Evolutionary conservation across 2,888 invertebrate species (phyloP), one percentile per base, ranked within the genome.

Genomic region (Nomada fabriciana): DNA sequence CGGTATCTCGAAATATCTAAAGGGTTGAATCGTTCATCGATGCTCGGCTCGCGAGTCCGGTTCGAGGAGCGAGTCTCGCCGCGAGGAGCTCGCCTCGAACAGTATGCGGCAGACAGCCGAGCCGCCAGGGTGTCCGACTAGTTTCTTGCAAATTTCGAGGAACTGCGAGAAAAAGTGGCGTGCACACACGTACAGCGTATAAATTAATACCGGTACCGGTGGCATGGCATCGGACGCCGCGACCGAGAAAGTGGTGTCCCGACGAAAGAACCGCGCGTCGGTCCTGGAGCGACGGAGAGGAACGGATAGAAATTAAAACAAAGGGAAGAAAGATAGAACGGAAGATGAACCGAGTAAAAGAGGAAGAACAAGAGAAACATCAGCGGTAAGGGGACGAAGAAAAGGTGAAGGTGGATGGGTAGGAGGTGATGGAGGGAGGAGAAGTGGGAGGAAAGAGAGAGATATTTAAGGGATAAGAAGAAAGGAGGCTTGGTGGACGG

Each of bases 81-180:
- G 68, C 50, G 64, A 61, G 43, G 25, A 43, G 43, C 57, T 59
- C 43, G 25, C 23, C 13, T 25, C 55, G 76, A 61, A 57, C 83
- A 76, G 76, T 77, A 69, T 65, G 81, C 77, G 74, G 76, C 76
- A 59, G 72, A 71, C 82, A 71, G 76, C 64, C 85, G 80, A 77
- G 78, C 69, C 83, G 82, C 82, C 85, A 78, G 83, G 84, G 85
- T 85, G 91, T 91, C 91, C 91, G 93, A 93, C 93, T 93, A 93
- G 93, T 94, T 93, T 94, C 93, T 94, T 94, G 93, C 93, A 94
- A 94, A 94, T 94, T 94, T 94, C 93, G 93, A 91, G 92, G 93
- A 94, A 94, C 91, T 91, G 91, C 86, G 89, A 89, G 92, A 93
- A 94, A 92, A 94, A 94, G 89, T 85, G 90, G 92, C 93, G 91